Evolutionary conservation across 2,797 vertebrate species (phyloP), one percentile per base, ranked within the genome.

Genomic region (Phaenicophaeus curvirostris): DNA sequence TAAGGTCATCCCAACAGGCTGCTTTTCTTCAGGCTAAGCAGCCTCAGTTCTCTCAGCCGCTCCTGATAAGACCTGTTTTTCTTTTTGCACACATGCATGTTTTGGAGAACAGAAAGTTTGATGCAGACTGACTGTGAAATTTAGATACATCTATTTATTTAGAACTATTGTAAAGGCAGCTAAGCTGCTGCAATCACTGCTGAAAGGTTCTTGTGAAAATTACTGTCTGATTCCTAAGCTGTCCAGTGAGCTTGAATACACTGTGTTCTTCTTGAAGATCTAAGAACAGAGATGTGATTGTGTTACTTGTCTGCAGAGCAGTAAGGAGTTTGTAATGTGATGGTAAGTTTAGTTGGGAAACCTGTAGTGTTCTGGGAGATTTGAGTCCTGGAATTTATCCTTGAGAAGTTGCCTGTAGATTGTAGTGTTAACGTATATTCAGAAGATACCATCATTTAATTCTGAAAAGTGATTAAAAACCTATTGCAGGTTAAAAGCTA

Each of bases 91-190:
- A 1, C 4, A 4, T 39, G 14, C 10, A 37, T 1, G 0, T 76
- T 95, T 81, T 83, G 28, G 17, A 86, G 74, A 73, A 37, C 27
- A 77, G 39, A 85, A 93, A 27, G 44, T 85, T 94, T 51, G 59
- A 59, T 53, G 67, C 25, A 85, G 44, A 35, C 37, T 89, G n/a
- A 42, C 51, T 48, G 51, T 71, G 53, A 65, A 87, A 66, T 89
- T 74, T 82, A 59, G 90, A 48, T 37, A 41, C 31, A 87, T 90
- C 9, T 31, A 62, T 51, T 76, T 63, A 78, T 54, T 93, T 81
- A 89, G 50, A 85, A 25, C 21, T 68, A 30, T 86, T 90, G 42
- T 74, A 66, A 93, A 85, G 91, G 53, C 67, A 83, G 42, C 77
- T 86, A 30, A 76, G 41, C 27, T 78, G 24, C 35, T 58, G 48